These are phyloP conservation scores for Drosophila kurseongensis DNA, from an alignment of 1,140 invertebrate genomes.

Conservation along the genomic window DNA sequence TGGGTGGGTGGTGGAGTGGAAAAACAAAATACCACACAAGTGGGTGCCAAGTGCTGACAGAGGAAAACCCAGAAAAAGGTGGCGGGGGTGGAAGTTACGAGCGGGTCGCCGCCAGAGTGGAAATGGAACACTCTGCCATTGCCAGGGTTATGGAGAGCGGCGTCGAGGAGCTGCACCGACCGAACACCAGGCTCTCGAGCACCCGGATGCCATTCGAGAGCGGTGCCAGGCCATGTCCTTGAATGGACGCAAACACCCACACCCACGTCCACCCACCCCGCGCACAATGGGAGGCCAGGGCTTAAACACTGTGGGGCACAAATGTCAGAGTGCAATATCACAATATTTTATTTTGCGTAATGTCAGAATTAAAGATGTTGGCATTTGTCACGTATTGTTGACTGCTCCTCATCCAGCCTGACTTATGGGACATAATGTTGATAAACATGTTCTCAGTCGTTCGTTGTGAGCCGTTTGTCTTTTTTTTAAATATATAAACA, in stretches of 20 bases:
- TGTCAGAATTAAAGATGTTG: constrained; percentile 13
- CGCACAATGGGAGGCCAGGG: constrained; percentile 16
- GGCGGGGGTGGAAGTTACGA: constrained; percentile 5
- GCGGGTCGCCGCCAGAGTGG: constrained; percentile 22
- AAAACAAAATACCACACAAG: constrained; percentile 63
- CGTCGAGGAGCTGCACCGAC: constrained; percentile 28
- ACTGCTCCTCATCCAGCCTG: constrained; percentile 16
- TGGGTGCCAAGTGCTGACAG: constrained; percentile 55
- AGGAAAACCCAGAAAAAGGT: constrained; percentile 27
- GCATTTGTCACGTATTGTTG: constrained; percentile 34
- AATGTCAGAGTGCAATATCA: constrained; percentile 14
- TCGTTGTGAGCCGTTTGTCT: background rate
- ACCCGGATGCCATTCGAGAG: constrained; percentile 43
- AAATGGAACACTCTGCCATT: constrained; percentile 41
- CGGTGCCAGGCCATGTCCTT: constrained; percentile 36
- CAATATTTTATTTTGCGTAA: constrained; percentile 26
- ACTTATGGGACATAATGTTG: constrained; percentile 11
- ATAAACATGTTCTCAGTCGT: constrained; percentile 11
- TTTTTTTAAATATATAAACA: background rate
- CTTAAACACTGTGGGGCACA: constrained; percentile 18
- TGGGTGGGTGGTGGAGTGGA: constrained; percentile 27
- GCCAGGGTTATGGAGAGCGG: constrained; percentile 38
- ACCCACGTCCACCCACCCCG: background rate
- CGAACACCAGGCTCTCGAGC: constrained; percentile 27
- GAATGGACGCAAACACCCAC: constrained; percentile 30